Percentiles rank a stretch among this genome's conserved stretches.
phyloP scores from a whole-genome alignment of 37 sponge, comb jelly and placozoan genomes.

The Theonella swinhoei region DNA sequence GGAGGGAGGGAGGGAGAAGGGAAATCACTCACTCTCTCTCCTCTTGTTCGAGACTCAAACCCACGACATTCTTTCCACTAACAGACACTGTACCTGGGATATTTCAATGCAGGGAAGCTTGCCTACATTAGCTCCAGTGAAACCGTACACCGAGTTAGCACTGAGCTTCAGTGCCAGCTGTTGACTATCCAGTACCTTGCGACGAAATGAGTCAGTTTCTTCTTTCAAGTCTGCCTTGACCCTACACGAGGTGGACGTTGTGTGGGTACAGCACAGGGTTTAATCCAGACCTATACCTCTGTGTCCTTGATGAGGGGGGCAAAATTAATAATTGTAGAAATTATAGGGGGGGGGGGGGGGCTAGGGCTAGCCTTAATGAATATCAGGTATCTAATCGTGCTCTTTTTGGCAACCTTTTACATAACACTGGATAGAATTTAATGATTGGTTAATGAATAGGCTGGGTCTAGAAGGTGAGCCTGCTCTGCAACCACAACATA shows the following conservation, averaged over 20 bases:
- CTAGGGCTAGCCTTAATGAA: no score
- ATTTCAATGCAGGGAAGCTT: slow-evolving; percentile 96
- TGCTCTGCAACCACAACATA: no score
- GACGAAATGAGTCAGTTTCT: slow-evolving; percentile 93
- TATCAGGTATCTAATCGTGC: no score
- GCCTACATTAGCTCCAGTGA: slow-evolving; percentile 96
- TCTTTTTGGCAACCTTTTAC: no score
- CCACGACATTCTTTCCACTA: no score
- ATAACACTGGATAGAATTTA: no score
- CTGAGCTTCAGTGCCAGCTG: slow-evolving; percentile 97
- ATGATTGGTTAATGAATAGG: no score
- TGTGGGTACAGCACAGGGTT: not conserved
- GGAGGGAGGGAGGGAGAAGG: not conserved
- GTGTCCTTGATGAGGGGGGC: no score
- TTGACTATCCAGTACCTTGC: slow-evolving; percentile 93
- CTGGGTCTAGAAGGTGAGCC: no score
- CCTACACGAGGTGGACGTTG: slow-evolving; percentile 41
- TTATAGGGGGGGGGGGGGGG: no score
- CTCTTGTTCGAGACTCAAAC: no score
- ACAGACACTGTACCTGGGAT: slow-evolving; percentile 72
- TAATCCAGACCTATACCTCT: not conserved
- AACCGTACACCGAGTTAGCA: slow-evolving; percentile 98
- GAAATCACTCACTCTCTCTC: no score
- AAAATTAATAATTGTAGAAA: not conserved
- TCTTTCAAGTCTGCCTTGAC: slow-evolving; percentile 90